Evolutionary conservation across 2,113 vertebrate species (phyloP).

Genomic region (Pagrus major): DNA sequence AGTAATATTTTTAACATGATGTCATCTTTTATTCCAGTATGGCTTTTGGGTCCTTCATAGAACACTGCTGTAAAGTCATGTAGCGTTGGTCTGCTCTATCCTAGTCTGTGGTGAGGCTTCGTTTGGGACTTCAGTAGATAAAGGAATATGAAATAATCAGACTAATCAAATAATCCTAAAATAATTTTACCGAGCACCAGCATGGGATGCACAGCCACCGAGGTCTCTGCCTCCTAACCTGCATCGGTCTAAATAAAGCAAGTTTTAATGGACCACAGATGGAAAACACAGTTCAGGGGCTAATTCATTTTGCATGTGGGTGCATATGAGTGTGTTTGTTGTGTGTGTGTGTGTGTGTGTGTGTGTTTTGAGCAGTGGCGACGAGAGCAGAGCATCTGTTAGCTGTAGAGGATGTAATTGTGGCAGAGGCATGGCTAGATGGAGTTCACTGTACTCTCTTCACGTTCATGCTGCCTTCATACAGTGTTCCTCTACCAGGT

Average conservation of each 20-base stretch:
- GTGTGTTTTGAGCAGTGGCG: conserved; percentile 17
- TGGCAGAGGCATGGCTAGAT: conserved; percentile 34
- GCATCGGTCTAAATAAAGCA: conserved; percentile 60
- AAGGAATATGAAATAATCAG: conserved; percentile 10
- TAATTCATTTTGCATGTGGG: conserved; percentile 53
- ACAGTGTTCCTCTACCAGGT: conserved; percentile 46
- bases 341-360: conserved; percentile 31
- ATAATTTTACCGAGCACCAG: neutral
- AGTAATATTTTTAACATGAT: no score
- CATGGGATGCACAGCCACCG: neutral
- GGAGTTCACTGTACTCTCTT: conserved; percentile 55
- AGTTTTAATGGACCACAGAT: conserved; percentile 67
- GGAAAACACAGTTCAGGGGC: conserved; percentile 61
- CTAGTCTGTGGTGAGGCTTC: neutral
- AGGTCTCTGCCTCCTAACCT: conserved; percentile 36
- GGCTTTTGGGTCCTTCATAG: no score
- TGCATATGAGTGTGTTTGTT: conserved; percentile 6
- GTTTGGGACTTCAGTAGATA: neutral
- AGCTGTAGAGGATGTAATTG: conserved; percentile 60
- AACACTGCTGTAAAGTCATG: no score
- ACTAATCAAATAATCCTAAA: neutral
- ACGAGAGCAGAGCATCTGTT: conserved; percentile 35
- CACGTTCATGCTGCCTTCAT: conserved; percentile 28
- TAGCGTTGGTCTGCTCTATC: neutral
- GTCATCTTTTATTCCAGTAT: no score